These are phyloP conservation scores for Daboia siamensis DNA, from an alignment of 2,113 vertebrate genomes.

Conservation along the genomic window DNA sequence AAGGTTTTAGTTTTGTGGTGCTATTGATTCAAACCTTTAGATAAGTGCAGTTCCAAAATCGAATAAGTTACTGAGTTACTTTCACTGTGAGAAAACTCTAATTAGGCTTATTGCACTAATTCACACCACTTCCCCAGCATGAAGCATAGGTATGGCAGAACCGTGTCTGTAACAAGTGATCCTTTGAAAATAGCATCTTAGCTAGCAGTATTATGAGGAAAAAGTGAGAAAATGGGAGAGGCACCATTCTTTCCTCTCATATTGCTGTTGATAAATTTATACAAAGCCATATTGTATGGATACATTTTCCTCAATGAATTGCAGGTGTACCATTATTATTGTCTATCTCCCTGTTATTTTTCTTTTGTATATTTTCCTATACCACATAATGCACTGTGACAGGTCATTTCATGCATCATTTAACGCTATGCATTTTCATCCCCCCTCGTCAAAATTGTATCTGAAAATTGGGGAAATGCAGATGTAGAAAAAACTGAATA, in stretches of 20 bases:
- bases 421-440: constrained; percentile 59
- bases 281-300: constrained; percentile 26
- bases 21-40: not conserved
- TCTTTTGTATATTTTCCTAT: constrained; percentile 27
- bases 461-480: constrained; percentile 19
- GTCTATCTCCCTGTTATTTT: constrained; percentile 35
- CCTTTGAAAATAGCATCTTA: not conserved
- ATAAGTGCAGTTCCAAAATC: not conserved
- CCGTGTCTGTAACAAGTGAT: not conserved
- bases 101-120: constrained; percentile 4
- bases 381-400: constrained; percentile 54
- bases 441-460: constrained; percentile 42
- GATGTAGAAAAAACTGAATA: constrained; percentile 1
- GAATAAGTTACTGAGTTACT: constrained; percentile 1
- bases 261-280: not conserved
- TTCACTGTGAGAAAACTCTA: not conserved
- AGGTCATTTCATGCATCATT: constrained; percentile 70
- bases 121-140: not conserved
- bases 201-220: not conserved
- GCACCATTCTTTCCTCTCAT: not conserved
- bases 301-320: constrained; percentile 15
- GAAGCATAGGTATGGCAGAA: not conserved
- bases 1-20: not conserved
- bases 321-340: not conserved
- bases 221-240: not conserved